Base-by-base conservation (phyloP, 1,140 invertebrate species). In the Ostrea denselamellosa region DNA sequence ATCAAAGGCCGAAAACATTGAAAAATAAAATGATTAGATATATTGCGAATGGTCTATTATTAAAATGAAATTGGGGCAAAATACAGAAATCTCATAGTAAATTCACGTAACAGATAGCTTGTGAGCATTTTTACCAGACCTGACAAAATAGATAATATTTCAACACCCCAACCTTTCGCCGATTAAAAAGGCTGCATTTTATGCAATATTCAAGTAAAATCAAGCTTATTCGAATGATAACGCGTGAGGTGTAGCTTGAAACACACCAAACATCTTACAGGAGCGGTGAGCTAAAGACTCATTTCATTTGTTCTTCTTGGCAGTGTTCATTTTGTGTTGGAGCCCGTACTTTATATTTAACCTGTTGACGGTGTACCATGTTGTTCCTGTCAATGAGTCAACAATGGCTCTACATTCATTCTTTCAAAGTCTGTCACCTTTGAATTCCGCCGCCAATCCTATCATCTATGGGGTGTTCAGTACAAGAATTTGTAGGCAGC, bases 291-390 rank as follows among this genome's bases (percentile, higher is more conserved):
- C 58, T 19, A 53, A 17, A 10, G 12, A 65, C 34, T 58, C n/a
- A n/a, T 71, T 77, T 51, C 25, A 0, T n/a, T 65, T 83, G 7
- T 92, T 91, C 86, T 87, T 51, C 81, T 87, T 91, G 91, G 88
- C 96, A 98, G 98, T 98, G 19, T 99, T 99, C 95, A 97, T 99
- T 85, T 93, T 99, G 4, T 99, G 98, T 95, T 99, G 98, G 98
- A 98, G 97, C 90, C 98, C 98, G 0, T 99, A 98, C 94, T 98
- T 99, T 93, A 96, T 99, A 56, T 99, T 98, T 94, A 98, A 98
- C 94, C 95, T 99, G 28, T 96, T 99, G 1, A 97, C 98, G 96
- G 97, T 99, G 52, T 99, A 97, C 93, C 96, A 99, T 19, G 97
- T 97, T 0, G 95, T 96, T 85, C 96, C 98, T 25, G 97, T 97